Conservation (phyloP, 1,140 invertebrate species). For the Gryon sp. region DNA sequence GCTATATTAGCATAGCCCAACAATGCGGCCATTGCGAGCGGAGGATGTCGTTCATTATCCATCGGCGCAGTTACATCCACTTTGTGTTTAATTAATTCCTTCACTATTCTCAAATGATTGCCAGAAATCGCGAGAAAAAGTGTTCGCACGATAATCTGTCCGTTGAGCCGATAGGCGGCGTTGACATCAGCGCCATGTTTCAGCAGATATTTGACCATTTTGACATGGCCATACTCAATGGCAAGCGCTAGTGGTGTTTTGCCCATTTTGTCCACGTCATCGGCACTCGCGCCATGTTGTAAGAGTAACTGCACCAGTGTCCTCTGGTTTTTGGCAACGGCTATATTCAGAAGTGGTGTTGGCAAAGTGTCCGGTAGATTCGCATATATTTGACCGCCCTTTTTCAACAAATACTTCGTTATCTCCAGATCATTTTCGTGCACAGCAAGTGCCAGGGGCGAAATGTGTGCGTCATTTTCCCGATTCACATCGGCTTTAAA, state of each 20-base stretch:
- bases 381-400: constrained; percentile 25
- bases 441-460: constrained; percentile 27
- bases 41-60: constrained; percentile 17
- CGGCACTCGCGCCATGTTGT: constrained; percentile 30
- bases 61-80: constrained; percentile 18
- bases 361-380: constrained; percentile 9
- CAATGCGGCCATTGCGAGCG: constrained; percentile 7
- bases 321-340: constrained; percentile 35
- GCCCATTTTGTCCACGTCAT: constrained; percentile 45
- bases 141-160: constrained; percentile 5
- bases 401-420: constrained; percentile 27
- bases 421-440: constrained; percentile 4
- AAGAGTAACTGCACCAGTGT: constrained; percentile 20
- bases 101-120: constrained; percentile 12
- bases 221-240: constrained; percentile 33
- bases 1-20: constrained; percentile 31
- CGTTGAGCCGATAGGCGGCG: constrained; percentile 22
- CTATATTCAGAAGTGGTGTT: constrained; percentile 17
- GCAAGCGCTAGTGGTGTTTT: constrained; percentile 35
- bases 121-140: constrained; percentile 37
- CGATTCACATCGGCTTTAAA: constrained; percentile 37
- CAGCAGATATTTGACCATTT: constrained; percentile 46
- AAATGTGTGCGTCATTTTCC: constrained; percentile 13
- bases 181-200: constrained; percentile 27
- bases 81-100: constrained; percentile 10